Conservation (phyloP, 64 coral and sea anemone species). For the Montipora foliosa region DNA sequence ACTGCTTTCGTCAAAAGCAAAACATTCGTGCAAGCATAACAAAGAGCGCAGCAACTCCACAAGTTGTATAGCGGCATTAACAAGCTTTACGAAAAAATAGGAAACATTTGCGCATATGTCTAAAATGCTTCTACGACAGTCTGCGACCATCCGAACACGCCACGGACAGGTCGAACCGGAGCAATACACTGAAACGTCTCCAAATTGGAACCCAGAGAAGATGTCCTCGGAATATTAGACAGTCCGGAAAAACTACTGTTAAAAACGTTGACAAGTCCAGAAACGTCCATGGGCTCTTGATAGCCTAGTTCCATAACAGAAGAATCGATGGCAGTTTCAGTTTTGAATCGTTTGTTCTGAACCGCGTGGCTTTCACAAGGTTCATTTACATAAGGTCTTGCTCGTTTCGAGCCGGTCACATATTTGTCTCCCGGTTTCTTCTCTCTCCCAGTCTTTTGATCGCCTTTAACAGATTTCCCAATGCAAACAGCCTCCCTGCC, state of each 20-base stretch:
- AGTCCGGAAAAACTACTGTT: constrained; percentile 93
- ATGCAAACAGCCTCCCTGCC: neutral
- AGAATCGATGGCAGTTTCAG: constrained; percentile 60
- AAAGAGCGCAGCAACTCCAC: neutral
- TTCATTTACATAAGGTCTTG: constrained; percentile 88
- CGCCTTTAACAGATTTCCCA: constrained; percentile 27
- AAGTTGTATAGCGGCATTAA: constrained; percentile 5
- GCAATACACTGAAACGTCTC: constrained; percentile 51
- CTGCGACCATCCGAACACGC: constrained; percentile 77
- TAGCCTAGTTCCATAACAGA: constrained; percentile 42
- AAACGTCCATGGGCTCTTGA: constrained; percentile 93
- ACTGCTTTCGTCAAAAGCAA: constrained; percentile 11
- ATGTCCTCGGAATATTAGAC: constrained; percentile 75
- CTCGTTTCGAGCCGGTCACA: constrained; percentile 85
- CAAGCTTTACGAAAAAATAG: neutral
- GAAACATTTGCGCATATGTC: neutral
- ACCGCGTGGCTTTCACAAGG: constrained; percentile 96
- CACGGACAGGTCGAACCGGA: constrained; percentile 43
- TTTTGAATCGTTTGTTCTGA: constrained; percentile 82
- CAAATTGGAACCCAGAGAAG: constrained; percentile 52
- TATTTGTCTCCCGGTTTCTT: constrained; percentile 52
- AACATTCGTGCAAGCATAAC: constrained; percentile 22
- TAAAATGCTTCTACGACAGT: constrained; percentile 86
- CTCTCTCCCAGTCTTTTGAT: constrained; percentile 9
- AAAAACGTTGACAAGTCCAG: constrained; percentile 90